Percentiles rank a stretch among this genome's conserved stretches.
Conservation (phyloP, 2,113 vertebrate species). For the Coptodon bakossiorum region DNA sequence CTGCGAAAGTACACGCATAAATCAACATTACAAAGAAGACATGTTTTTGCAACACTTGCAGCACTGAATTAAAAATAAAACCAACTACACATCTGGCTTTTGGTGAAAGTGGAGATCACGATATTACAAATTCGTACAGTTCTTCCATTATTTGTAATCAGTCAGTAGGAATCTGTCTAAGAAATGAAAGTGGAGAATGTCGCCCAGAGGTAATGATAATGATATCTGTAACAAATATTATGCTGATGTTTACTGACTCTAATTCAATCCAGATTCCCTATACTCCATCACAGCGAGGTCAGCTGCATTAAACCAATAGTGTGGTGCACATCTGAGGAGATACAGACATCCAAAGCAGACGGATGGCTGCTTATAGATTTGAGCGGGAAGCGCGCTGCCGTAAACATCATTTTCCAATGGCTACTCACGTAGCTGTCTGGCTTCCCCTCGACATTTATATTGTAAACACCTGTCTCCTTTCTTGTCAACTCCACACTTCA, state of each 20-base stretch:
- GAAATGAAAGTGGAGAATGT: constrained; percentile 3
- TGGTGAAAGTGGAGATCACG: background rate
- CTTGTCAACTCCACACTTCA: background rate
- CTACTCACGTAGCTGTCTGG: background rate
- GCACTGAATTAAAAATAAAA: background rate
- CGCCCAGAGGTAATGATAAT: constrained; percentile 19
- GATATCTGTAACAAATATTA: constrained; percentile 39
- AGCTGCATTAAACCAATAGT: constrained; percentile 12
- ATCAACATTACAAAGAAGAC: constrained; percentile 9
- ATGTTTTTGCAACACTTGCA: background rate
- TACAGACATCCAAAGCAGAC: constrained; percentile 10
- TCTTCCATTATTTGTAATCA: constrained; percentile 17
- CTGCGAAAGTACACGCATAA: background rate
- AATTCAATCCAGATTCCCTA: constrained; percentile 14
- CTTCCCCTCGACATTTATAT: constrained; percentile 14
- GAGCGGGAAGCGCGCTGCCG: background rate
- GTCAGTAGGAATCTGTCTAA: constrained; percentile 18
- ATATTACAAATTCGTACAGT: background rate
- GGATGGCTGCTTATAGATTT: constrained; percentile 26
- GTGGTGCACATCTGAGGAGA: background rate
- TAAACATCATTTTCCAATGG: constrained; percentile 42
- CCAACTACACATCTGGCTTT: background rate
- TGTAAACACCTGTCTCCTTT: constrained; percentile 25
- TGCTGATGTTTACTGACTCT: constrained; percentile 14
- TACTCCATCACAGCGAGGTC: constrained; percentile 22